A percentile compares a stretch with the other conserved stretches of the same genome.
These are phyloP conservation scores for Hirundo rustica DNA, from an alignment of 2,797 vertebrate species.

Conservation along the genomic window DNA sequence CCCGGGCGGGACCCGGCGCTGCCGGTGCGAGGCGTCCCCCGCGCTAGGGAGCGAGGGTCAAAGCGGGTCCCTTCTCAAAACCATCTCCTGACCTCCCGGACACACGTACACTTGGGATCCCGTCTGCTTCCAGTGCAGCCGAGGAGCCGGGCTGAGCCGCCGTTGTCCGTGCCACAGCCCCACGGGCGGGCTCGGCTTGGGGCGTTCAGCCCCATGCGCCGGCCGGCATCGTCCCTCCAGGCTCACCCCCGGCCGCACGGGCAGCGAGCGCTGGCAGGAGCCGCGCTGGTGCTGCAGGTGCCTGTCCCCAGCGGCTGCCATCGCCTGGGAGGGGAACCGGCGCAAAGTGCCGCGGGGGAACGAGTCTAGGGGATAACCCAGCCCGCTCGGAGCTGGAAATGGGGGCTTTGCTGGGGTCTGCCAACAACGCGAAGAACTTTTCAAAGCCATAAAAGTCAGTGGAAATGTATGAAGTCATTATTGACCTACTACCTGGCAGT, in stretches of 20 bases:
- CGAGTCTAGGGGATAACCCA: background rate
- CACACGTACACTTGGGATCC: accelerated
- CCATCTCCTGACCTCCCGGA: background rate
- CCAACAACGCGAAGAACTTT: background rate
- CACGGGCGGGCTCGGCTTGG: accelerated
- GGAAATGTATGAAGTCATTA: background rate
- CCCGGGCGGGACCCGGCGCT: no score
- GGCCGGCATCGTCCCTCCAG: accelerated
- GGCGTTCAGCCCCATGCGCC: accelerated
- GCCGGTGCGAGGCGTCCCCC: accelerated
- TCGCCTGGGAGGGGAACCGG: background rate
- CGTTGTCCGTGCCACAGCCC: accelerated
- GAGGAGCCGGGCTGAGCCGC: background rate
- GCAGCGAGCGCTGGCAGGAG: accelerated
- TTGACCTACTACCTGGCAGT: background rate
- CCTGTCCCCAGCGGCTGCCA: accelerated
- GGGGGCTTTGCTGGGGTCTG: background rate
- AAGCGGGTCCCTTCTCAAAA: accelerated
- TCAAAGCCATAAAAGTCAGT: background rate
- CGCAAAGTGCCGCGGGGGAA: accelerated
- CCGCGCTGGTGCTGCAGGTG: accelerated
- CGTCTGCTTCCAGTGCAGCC: accelerated
- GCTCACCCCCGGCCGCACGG: accelerated
- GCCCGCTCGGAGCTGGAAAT: background rate
- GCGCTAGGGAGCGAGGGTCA: accelerated